A percentile compares a stretch with the other conserved stretches of the same genome.
Evolutionary conservation across 2,797 vertebrate genomes (phyloP).

Genomic region (Sebastolobus alascanus): DNA sequence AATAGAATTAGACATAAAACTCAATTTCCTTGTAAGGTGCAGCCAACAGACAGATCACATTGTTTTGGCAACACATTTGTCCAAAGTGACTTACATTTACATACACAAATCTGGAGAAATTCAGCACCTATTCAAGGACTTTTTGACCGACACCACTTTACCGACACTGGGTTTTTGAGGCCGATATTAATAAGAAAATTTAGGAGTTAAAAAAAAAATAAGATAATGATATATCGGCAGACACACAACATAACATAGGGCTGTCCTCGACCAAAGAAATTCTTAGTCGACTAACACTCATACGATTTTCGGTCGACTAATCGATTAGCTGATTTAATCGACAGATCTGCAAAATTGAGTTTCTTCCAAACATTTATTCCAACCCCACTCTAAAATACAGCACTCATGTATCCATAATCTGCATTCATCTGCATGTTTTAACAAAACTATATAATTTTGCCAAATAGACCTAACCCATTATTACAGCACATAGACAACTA

Average conservation of each 20-base stretch:
- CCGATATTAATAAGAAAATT: neutral
- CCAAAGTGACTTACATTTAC: neutral
- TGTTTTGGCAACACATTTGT: neutral
- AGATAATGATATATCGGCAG: no score
- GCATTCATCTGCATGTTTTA: slow-evolving; percentile 32
- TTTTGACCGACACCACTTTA: neutral
- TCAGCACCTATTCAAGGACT: neutral
- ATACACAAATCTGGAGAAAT: neutral
- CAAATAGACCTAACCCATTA: neutral
- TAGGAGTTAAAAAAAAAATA: no score
- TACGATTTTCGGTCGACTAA: no score
- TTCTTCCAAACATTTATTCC: neutral
- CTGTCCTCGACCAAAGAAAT: no score
- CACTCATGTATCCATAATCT: neutral
- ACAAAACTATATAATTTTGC: neutral
- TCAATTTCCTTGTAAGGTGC: neutral
- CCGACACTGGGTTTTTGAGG: neutral
- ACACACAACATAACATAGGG: no score
- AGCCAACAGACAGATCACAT: neutral
- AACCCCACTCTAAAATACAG: neutral
- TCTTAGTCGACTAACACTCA: no score
- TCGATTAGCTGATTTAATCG: no score
- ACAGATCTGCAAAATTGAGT: no score
- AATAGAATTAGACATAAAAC: neutral
- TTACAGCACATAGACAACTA: slow-evolving; percentile 3